Base-by-base conservation (phyloP, 1,140 invertebrate genomes). In the Papilio machaon region DNA sequence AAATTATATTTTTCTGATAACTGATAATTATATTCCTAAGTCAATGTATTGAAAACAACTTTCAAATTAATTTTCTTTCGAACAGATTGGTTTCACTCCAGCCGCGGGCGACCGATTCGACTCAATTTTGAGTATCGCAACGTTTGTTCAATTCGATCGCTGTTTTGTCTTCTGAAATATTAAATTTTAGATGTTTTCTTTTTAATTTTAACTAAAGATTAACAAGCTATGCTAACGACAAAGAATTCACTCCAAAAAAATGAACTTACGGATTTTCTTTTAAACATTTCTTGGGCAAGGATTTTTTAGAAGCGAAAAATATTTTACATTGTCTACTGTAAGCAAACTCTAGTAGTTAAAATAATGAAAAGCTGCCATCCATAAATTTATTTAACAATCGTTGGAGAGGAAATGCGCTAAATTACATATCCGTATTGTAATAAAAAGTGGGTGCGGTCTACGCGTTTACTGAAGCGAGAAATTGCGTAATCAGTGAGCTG, bases 401-500 rank as follows among this genome's bases (percentile, higher is more conserved):
- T 80, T 80, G 79, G 64, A 83, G 76, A 90, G 91, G 90, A 92
- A 92, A 83, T 89, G 84, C 88, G 87, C 82, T 90, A 92, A 94
- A 93, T 93, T 92, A 91, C 90, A 91, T 91, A 92, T 92, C 87
- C 87, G 90, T 85, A 91, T 91, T 92, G 84, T 93, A 93, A 93
- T 93, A 89, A 93, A 91, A 91, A 89, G 91, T 90, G 88, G 90
- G 86, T 86, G 89, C 84, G 85, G 86, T 85, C 83, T 83, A 85
- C 81, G 75, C 84, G 86, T 86, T 87, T 88, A 87, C 77, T 89
- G 91, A 85, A 88, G 88, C 92, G 88, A 73, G 84, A 91, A 94
- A 94, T 93, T 91, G 93, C 89, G 91, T 89, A 92, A 91, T 91
- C 93, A 92, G 84, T 94, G 92, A 89, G 84, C 90, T 93, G 92